phyloP scores from a whole-genome alignment of 2,113 vertebrate species.

The Crotophaga sulcirostris region DNA sequence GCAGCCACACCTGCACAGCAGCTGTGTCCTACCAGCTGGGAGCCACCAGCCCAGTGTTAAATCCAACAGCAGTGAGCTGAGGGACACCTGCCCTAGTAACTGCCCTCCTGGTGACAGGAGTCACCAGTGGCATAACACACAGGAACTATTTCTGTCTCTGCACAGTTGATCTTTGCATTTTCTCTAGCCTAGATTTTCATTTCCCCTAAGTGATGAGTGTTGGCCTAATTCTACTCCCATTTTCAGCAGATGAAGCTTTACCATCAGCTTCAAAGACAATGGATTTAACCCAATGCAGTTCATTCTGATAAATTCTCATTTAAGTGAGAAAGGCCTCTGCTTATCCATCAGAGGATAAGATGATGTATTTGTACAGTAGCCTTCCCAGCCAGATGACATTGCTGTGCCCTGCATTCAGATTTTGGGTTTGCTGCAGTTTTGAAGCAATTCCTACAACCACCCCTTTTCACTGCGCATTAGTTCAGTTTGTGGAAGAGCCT shows the following conservation, averaged over 20 bases:
- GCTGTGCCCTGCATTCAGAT: neutral
- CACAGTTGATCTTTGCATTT: conserved; percentile 51
- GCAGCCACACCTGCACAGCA: neutral
- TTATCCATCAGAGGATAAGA: neutral
- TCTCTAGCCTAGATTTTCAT: conserved; percentile 60
- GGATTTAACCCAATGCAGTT: conserved; percentile 20
- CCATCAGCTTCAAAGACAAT: conserved; percentile 34
- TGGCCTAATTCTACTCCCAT: conserved; percentile 38
- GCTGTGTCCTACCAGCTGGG: neutral
- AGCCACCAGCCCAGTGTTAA: neutral
- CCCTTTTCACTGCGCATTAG: neutral
- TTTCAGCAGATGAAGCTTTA: conserved; percentile 33
- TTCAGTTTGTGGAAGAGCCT: neutral
- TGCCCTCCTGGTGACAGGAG: neutral
- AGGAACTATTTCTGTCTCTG: conserved; percentile 41
- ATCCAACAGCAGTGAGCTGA: neutral
- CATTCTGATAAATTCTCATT: conserved; percentile 4
- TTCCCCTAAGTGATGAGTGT: conserved; percentile 40
- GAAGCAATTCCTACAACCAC: neutral
- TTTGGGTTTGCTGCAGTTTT: neutral
- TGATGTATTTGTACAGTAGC: conserved; percentile 8
- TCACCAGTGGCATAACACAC: neutral
- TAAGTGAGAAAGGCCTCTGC: neutral
- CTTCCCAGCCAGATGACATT: conserved; percentile 31
- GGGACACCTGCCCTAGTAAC: neutral